Evolutionary conservation across 1,140 invertebrate genomes (phyloP), one percentile per base, ranked within the genome.

Genomic region (Papilio xuthus): DNA sequence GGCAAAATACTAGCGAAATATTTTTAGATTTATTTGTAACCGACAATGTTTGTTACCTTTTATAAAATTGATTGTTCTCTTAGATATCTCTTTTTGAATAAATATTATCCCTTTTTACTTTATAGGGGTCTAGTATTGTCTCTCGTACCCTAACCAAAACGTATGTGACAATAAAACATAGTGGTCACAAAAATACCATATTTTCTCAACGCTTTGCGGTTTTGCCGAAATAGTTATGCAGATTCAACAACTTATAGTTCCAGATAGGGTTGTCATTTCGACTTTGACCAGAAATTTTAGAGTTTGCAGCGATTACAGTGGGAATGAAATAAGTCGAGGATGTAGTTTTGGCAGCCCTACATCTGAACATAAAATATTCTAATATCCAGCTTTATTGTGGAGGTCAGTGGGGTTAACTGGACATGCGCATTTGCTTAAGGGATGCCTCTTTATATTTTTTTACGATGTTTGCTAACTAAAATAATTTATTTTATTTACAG

Each of bases 161-260:
- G 28, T 75, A 37, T 75, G 73, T 20, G 72, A n/a, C 50, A 53
- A 56, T 75, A 75, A 75, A 75, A 75, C 18, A 26, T 75, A 37
- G 50, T 53, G 9, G 72, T 13, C 44, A 44, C 23, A 71, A 75
- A 75, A 75, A 60, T 41, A 18, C 73, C 73, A 75, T 75, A 75
- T 75, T 75, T 56, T 56, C 73, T 28, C 73, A 20, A 47, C n/a
- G 20, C 37, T 71, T 12, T 15, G 20, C 32, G 37, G 56, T 18
- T 41, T 71, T 4, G 70, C 70, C 20, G 70, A 50, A 73, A 47
- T 73, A 47, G 20, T 15, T 74, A 74, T 74, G 73, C 73, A 60
- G 47, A 75, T 75, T 42, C 8, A 18, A 32, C 32, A 53, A 60
- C 28, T 75, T 37, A 75, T 60, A 56, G 56, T 32, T 32, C 18